Conservation (phyloP, 1,140 invertebrate genomes). For the Drosophila parvula region DNA sequence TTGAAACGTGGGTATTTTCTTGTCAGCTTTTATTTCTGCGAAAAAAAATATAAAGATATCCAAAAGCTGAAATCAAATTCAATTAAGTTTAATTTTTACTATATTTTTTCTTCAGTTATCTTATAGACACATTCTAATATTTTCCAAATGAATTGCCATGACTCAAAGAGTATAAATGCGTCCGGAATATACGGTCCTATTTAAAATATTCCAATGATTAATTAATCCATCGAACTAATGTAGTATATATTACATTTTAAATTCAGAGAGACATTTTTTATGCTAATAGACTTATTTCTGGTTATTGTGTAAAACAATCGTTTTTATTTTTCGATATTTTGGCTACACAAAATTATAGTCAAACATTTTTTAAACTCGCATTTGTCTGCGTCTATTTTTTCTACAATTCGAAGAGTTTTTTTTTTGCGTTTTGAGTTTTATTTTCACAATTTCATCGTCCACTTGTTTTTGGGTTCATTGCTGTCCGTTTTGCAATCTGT, state of each 20-base stretch:
- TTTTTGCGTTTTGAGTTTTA: conserved; percentile 26
- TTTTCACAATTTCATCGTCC: conserved; percentile 55
- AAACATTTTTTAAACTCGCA: conserved; percentile 6
- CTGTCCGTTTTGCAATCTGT: conserved; percentile 50
- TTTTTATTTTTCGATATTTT: not conserved
- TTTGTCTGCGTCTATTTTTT: conserved; percentile 13
- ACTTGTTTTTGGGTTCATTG: conserved; percentile 50
- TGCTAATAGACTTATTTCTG: not conserved
- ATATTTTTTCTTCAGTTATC: too few relatives aligned
- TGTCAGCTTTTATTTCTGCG: not conserved
- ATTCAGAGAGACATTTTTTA: not conserved
- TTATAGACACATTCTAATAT: too few relatives aligned
- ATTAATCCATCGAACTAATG: too few relatives aligned
- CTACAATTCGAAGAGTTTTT: conserved; percentile 20
- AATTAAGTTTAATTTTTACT: not conserved
- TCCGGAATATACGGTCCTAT: not conserved
- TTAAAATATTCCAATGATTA: not conserved
- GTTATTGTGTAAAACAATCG: not conserved
- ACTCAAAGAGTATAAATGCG: not conserved
- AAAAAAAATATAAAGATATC: not conserved
- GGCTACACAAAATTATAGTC: not conserved
- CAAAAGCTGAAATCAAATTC: not conserved
- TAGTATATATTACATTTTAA: too few relatives aligned
- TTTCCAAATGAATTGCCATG: too few relatives aligned
- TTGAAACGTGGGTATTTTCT: not conserved